These are phyloP conservation scores for Phalacrocorax carbo DNA, from an alignment of 2,113 vertebrate species.

Conservation along the genomic window DNA sequence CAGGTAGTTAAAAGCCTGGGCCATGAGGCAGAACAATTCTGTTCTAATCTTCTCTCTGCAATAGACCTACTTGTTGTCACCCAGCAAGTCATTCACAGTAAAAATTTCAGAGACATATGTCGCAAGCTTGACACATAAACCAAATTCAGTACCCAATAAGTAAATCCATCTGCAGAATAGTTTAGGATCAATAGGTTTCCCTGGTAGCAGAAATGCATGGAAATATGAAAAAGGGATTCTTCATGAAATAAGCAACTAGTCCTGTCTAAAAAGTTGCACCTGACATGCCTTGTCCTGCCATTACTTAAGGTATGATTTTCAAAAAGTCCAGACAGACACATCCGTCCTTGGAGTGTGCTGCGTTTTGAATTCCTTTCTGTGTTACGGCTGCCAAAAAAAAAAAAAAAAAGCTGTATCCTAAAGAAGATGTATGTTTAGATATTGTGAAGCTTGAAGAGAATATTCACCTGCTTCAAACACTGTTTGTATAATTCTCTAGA, in stretches of 20 bases:
- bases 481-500: neutral
- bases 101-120: neutral
- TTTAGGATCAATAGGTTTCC: neutral
- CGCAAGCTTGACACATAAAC: neutral
- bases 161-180: neutral
- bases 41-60: neutral
- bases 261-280: neutral
- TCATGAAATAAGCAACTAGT: neutral
- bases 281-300: neutral
- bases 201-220: neutral
- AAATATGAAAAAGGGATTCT: neutral
- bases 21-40: conserved; percentile 3
- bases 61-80: neutral
- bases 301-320: neutral
- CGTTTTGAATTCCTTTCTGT: neutral
- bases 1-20: neutral
- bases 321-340: neutral
- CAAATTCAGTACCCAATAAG: neutral
- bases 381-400: neutral
- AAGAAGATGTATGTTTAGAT: neutral
- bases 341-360: neutral
- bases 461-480: neutral
- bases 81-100: neutral
- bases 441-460: neutral
- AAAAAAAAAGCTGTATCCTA: neutral